Evolutionary conservation across 1,140 invertebrate species (phyloP).

Genomic region (Ips typographus): DNA sequence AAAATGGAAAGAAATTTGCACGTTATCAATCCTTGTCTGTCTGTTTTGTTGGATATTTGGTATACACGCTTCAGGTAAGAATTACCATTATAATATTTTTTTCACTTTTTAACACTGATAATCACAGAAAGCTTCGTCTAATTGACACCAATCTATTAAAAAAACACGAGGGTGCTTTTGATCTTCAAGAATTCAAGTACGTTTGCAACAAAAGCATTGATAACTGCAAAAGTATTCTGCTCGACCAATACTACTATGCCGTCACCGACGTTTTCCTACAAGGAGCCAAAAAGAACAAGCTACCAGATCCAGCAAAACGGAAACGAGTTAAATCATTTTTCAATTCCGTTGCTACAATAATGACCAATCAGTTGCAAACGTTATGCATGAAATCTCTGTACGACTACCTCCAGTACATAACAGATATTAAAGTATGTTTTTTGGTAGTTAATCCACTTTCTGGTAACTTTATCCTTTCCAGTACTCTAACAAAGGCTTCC

Average conservation of each 20-base stretch:
- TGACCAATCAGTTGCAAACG: constrained; percentile 82
- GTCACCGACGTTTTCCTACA: constrained; percentile 65
- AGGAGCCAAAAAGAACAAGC: constrained; percentile 73
- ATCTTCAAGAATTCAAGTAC: constrained; percentile 62
- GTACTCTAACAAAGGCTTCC: constrained; percentile 73
- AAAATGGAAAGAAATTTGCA: constrained; percentile 67
- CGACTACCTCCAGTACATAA: constrained; percentile 76
- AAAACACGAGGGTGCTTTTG: constrained; percentile 58
- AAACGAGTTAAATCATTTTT: constrained; percentile 74
- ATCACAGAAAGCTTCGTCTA: constrained; percentile 50
- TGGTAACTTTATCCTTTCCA: constrained; percentile 44
- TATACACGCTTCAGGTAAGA: constrained; percentile 75
- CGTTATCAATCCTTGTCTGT: constrained; percentile 79
- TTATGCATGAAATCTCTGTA: constrained; percentile 77
- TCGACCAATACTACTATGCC: constrained; percentile 62
- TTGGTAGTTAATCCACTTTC: not conserved
- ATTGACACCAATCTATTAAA: constrained; percentile 58
- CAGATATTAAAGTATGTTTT: constrained; percentile 69
- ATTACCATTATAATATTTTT: constrained; percentile 10
- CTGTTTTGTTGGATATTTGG: constrained; percentile 81
- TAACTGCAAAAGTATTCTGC: constrained; percentile 57
- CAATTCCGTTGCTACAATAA: constrained; percentile 79
- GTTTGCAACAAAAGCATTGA: constrained; percentile 62
- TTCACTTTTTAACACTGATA: constrained; percentile 9
- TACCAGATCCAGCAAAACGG: constrained; percentile 68